Percentiles rank a stretch among this genome's conserved stretches.
Evolutionary conservation across 2,113 vertebrate species (phyloP).

Genomic region (Dermatemys mawii): DNA sequence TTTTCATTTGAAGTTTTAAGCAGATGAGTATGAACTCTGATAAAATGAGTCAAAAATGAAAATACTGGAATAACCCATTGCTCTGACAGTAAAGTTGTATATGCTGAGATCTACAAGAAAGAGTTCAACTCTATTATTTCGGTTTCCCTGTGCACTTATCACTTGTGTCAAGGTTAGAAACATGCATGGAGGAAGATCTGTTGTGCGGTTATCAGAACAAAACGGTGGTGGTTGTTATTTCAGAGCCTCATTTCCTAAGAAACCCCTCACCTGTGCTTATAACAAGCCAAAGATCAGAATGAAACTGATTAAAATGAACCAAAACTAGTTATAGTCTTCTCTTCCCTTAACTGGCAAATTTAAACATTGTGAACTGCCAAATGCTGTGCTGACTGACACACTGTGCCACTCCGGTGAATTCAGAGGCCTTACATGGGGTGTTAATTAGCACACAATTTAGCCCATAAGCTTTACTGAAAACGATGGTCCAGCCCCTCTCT

Average conservation of each 20-base stretch:
- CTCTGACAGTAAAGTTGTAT: background rate
- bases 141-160: background rate
- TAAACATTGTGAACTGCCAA: background rate
- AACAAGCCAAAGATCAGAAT: background rate
- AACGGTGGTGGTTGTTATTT: background rate
- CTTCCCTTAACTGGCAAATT: background rate
- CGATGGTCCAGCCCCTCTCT: accelerated
- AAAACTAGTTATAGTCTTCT: background rate
- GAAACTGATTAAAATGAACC: background rate
- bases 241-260: background rate
- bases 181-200: background rate
- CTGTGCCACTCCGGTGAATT: background rate
- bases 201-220: background rate
- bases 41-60: background rate
- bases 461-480: background rate
- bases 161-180: background rate
- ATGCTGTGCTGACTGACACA: background rate
- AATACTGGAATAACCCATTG: background rate
- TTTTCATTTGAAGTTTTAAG: background rate
- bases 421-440: background rate
- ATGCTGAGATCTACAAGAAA: background rate
- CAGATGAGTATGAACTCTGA: background rate
- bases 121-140: background rate
- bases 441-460: background rate
- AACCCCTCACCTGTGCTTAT: background rate